Conservation (phyloP, 1,140 invertebrate species). For the Acromyrmex echinatior region DNA sequence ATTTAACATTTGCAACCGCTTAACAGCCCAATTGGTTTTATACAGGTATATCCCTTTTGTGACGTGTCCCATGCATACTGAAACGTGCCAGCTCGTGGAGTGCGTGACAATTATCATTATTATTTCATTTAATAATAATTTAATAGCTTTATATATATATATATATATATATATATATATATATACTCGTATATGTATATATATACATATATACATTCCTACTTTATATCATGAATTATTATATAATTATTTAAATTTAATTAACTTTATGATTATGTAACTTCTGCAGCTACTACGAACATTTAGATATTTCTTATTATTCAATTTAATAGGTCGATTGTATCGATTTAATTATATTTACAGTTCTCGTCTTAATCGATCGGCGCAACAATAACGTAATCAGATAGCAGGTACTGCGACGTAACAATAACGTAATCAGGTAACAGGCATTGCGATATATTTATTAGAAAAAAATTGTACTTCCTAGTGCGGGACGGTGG, state of each 20-base stretch:
- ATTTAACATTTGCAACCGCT: conserved; percentile 58
- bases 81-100: neutral
- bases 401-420: neutral
- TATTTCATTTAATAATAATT: conserved; percentile 39
- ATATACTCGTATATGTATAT: no score
- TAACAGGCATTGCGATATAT: neutral
- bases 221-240: neutral
- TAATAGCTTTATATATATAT: neutral
- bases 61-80: conserved; percentile 36
- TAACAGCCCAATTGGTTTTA: conserved; percentile 43
- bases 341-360: neutral
- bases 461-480: conserved; percentile 39
- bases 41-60: conserved; percentile 8
- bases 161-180: no score
- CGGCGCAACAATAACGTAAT: neutral
- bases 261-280: neutral
- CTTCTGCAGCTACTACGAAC: neutral
- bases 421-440: neutral
- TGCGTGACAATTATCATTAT: conserved; percentile 21
- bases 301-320: conserved; percentile 8
- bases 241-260: conserved; percentile 16
- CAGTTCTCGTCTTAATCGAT: neutral
- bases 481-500: neutral
- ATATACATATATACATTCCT: neutral
- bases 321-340: neutral